Base-by-base conservation (phyloP, 2,797 vertebrate species). In the Chlorospingus flavigularis region DNA sequence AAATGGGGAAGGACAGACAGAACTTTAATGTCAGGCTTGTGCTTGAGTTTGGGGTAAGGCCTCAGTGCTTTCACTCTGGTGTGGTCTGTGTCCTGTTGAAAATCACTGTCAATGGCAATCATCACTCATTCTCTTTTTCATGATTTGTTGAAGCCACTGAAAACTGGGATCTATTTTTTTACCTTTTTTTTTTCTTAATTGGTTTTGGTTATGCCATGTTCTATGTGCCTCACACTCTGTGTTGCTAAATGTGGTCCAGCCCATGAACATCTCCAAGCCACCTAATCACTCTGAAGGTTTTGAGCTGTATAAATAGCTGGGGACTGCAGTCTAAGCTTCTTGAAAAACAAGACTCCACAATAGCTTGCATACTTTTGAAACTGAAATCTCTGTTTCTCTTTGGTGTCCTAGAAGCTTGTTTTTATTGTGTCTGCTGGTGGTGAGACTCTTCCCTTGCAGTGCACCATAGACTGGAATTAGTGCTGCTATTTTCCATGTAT, bases 221-320 rank as follows among this genome's bases (percentile, higher is more conserved):
- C 12, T 25, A 1, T 0, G 1, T 60, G 43, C 57, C 37, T 72
- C 14, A 13, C 3, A 1, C 20, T 85, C 17, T 28, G 23, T 2
- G 6, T 26, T 80, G 60, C 63, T 62, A 58, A 70, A 30, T 60
- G 53, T 40, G 33, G 17, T 45, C 19, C 15, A n/a, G 37, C 31
- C 48, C 1, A 0, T 50, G 40, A 26, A 17, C 10, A 23, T 18
- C 14, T 40, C 61, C 16, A 3, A 67, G 26, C 2, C 26, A 35
- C 7, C 39, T 57, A 28, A 31, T 42, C 17, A 30, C 31, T 40
- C 28, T 68, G 53, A 20, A 16, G 24, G 26, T 55, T 87, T 62
- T 45, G 23, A 84, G 30, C 17, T 71, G n/a, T 51, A 17, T 58
- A 35, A 51, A 18, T 58, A 68, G 20, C 24, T 39, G 17, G 9